Conservation (phyloP, 2,113 vertebrate species). For the Delphinus delphis region DNA sequence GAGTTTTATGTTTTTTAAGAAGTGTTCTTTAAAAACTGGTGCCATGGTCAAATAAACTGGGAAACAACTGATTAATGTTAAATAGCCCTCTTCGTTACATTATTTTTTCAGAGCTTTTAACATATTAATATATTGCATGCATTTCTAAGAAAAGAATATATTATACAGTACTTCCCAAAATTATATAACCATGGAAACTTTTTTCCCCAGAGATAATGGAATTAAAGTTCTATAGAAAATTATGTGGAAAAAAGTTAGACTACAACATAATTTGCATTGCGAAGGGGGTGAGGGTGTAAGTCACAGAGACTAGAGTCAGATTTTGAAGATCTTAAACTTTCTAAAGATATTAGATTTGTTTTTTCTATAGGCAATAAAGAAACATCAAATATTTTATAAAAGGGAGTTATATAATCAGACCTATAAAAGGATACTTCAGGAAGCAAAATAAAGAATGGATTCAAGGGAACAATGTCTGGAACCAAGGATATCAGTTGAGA, state of each 20-base stretch:
- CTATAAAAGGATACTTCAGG: background rate
- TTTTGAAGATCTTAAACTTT: slow-evolving; percentile 39
- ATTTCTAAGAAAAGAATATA: background rate
- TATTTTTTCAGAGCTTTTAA: background rate
- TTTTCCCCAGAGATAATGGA: background rate
- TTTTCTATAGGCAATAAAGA: background rate
- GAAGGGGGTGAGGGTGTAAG: background rate
- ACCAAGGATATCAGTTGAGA: background rate
- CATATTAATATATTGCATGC: background rate
- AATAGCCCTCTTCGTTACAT: background rate
- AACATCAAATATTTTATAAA: background rate
- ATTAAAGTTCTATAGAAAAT: background rate
- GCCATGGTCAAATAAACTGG: background rate
- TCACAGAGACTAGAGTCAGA: background rate
- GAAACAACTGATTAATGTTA: background rate
- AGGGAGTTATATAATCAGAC: background rate
- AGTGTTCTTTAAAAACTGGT: background rate
- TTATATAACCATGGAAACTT: background rate
- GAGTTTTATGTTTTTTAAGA: background rate
- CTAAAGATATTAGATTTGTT: background rate
- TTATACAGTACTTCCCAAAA: background rate
- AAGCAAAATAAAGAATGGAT: background rate
- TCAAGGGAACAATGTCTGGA: background rate
- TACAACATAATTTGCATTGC: slow-evolving; percentile 27
- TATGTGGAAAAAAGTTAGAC: background rate